A percentile compares a stretch with the other conserved stretches of the same genome.
phyloP scores from a whole-genome alignment of 2,888 invertebrate genomes.

The Cheilosia urbana region DNA sequence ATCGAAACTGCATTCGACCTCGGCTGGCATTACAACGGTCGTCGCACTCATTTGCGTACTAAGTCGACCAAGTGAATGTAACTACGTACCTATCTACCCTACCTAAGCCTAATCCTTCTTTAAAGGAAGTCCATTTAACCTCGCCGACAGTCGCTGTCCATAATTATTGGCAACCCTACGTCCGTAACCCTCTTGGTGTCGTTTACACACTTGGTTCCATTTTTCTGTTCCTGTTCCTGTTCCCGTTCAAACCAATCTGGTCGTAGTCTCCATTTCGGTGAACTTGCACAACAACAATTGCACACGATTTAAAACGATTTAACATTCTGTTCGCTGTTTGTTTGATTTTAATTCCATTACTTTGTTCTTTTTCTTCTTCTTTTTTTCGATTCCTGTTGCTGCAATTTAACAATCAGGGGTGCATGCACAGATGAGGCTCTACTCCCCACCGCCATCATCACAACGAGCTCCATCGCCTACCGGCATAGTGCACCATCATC shows the following conservation, averaged over 20 bases:
- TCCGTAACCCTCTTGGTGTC: slow-evolving; percentile 16
- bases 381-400: slow-evolving; percentile 19
- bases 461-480: slow-evolving; percentile 14
- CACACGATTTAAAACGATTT: slow-evolving; percentile 47
- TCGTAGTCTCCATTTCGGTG: slow-evolving; percentile 10
- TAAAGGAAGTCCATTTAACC: neutral
- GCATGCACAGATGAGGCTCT: slow-evolving; percentile 69
- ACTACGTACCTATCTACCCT: no score
- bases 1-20: no score
- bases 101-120: neutral
- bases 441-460: slow-evolving; percentile 22
- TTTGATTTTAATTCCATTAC: slow-evolving; percentile 27
- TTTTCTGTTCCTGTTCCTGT: neutral
- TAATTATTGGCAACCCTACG: slow-evolving; percentile 28
- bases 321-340: slow-evolving; percentile 47
- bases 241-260: slow-evolving; percentile 17
- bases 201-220: slow-evolving; percentile 7
- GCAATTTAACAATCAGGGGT: slow-evolving; percentile 58
- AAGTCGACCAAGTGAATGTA: no score
- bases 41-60: no score
- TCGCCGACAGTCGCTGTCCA: neutral
- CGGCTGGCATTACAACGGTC: no score
- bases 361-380: slow-evolving; percentile 19
- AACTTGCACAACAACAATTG: slow-evolving; percentile 12
- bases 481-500: slow-evolving; percentile 52